Conservation (phyloP, 30 jellyfish, hydroid and myxozoan genomes). For the Chrysaora quinquecirrha region DNA sequence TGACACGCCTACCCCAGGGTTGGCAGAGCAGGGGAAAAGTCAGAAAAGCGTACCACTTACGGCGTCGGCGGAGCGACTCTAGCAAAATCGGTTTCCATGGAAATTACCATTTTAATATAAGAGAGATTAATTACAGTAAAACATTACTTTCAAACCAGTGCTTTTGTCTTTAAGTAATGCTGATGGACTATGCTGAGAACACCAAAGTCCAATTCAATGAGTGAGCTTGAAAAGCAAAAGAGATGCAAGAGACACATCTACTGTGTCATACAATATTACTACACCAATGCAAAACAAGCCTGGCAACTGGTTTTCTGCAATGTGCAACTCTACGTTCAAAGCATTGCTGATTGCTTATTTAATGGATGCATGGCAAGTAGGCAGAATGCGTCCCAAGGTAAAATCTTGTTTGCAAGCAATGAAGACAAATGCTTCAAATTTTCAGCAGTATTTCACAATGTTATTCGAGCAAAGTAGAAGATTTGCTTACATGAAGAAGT, state of each 20-base stretch:
- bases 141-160: not conserved
- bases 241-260: constrained; percentile 1
- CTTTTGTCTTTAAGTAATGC: not conserved
- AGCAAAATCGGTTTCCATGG: too few species aligned
- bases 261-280: not conserved
- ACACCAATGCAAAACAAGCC: constrained; percentile 3
- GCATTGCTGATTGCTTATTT: not conserved
- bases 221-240: constrained; percentile 1
- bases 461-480: constrained; percentile 14
- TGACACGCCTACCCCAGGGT: too few species aligned
- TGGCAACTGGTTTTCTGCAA: constrained; percentile 7
- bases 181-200: not conserved
- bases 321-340: constrained; percentile 8
- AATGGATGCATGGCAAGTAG: constrained; percentile 1
- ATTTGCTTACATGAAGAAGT: constrained; percentile 18
- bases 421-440: constrained; percentile 19
- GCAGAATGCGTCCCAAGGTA: not conserved
- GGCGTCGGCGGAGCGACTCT: too few species aligned
- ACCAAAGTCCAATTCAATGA: not conserved
- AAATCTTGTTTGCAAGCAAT: constrained; percentile 5
- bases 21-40: too few species aligned
- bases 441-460: not conserved
- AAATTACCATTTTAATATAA: too few species aligned
- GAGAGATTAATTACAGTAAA: too few species aligned
- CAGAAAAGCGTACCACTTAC: too few species aligned